Percentiles rank a stretch among this genome's conserved stretches.
Conservation (phyloP, 30 jellyfish, hydroid and myxozoan species). For the Catostylus mosaicus region DNA sequence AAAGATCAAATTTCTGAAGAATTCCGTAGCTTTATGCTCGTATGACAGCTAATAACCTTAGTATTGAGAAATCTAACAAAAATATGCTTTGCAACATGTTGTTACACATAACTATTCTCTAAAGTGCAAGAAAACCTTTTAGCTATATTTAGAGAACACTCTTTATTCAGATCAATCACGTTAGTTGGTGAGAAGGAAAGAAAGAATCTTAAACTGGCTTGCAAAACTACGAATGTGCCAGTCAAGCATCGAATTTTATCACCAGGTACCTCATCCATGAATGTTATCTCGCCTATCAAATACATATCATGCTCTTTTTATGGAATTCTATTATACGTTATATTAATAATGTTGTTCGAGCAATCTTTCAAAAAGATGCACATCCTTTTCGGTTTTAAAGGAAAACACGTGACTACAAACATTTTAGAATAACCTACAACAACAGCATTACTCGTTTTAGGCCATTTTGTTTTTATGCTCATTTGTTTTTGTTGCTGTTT, state of each 20-base stretch:
- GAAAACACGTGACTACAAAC: no score
- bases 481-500: neutral
- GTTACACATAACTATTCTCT: no score
- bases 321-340: neutral
- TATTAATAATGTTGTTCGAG: neutral
- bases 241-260: constrained; percentile 88
- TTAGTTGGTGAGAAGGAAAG: constrained; percentile 97
- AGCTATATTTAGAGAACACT: no score
- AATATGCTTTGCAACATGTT: no score
- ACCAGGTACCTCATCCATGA: constrained; percentile 62
- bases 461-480: neutral
- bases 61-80: no score
- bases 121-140: no score
- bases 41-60: no score
- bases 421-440: no score
- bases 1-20: no score
- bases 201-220: constrained; percentile 82
- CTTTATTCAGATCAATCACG: constrained; percentile 74
- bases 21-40: no score
- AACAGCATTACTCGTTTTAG: no score
- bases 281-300: neutral
- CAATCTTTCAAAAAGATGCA: neutral
- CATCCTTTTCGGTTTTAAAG: no score
- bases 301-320: neutral
- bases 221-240: constrained; percentile 78